Conservation (phyloP, 2,113 vertebrate species). For the Chaetops frenatus region DNA sequence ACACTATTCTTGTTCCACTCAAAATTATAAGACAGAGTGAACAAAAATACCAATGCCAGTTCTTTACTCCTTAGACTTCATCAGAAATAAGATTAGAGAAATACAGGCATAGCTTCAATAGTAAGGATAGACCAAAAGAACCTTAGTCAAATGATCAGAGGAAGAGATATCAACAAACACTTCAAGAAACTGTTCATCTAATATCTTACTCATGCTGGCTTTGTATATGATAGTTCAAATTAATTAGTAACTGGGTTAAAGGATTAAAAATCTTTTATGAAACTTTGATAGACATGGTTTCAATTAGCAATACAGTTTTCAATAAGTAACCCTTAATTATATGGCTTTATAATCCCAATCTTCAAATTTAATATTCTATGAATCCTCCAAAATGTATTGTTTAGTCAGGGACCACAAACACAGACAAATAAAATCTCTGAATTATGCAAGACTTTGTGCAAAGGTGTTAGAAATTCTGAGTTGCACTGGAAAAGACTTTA, state of each 20-base stretch:
- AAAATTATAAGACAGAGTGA: not conserved
- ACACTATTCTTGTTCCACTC: not conserved
- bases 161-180: not conserved
- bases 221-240: not conserved
- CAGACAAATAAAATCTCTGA: not conserved
- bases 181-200: not conserved
- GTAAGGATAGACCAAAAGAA: not conserved
- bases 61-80: not conserved
- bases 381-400: not conserved
- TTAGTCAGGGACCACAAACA: not conserved
- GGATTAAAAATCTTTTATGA: not conserved
- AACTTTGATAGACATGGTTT: not conserved
- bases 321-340: not conserved
- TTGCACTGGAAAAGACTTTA: not conserved
- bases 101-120: not conserved
- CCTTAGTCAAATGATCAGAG: not conserved
- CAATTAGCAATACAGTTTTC: not conserved
- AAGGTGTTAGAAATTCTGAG: not conserved
- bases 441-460: not conserved
- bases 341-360: not conserved
- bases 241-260: not conserved
- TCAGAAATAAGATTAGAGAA: not conserved
- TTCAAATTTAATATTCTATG: not conserved
- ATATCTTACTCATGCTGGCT: not conserved
- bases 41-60: accelerated